Percentiles rank a stretch among this genome's conserved stretches.
These are phyloP conservation scores for Tethea ocularis DNA, from an alignment of 2,888 invertebrate species.

Conservation along the genomic window DNA sequence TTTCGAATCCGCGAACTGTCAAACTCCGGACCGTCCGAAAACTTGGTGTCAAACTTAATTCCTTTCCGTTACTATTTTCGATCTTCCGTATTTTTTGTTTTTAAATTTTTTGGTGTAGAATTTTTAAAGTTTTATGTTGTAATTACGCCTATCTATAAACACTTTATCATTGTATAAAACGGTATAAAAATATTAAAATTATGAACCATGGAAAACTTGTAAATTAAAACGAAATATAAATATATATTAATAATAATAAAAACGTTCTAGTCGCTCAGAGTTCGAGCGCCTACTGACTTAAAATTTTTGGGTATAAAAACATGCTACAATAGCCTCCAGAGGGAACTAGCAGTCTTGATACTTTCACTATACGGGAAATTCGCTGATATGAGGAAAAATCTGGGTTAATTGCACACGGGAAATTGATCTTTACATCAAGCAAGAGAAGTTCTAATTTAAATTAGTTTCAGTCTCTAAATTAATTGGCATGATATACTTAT, in stretches of 20 bases:
- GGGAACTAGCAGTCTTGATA: slow-evolving; percentile 66
- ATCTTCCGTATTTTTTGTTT: slow-evolving; percentile 10
- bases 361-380: slow-evolving; percentile 51
- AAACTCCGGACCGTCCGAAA: slow-evolving; percentile 46
- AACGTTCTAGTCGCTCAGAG: slow-evolving; percentile 82
- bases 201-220: slow-evolving; percentile 83
- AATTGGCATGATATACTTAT: not conserved
- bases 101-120: slow-evolving; percentile 13
- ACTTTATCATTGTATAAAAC: slow-evolving; percentile 81
- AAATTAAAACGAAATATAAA: slow-evolving; percentile 84
- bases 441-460: slow-evolving; percentile 18
- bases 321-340: slow-evolving; percentile 82
- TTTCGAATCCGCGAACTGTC: slow-evolving; percentile 64
- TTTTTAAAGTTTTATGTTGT: slow-evolving; percentile 53
- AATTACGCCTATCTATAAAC: slow-evolving; percentile 79
- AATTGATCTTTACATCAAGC: slow-evolving; percentile 37
- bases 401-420: slow-evolving; percentile 27
- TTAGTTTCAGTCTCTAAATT: not conserved
- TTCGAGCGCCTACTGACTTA: slow-evolving; percentile 84
- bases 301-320: slow-evolving; percentile 85
- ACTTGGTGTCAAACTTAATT: slow-evolving; percentile 48
- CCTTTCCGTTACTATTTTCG: slow-evolving; percentile 11
- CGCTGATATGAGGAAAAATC: slow-evolving; percentile 33
- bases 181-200: slow-evolving; percentile 84
- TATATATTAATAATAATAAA: slow-evolving; percentile 84